phyloP scores from a whole-genome alignment of 92 coral and sea anemone genomes.

The Diadumene lineata region DNA sequence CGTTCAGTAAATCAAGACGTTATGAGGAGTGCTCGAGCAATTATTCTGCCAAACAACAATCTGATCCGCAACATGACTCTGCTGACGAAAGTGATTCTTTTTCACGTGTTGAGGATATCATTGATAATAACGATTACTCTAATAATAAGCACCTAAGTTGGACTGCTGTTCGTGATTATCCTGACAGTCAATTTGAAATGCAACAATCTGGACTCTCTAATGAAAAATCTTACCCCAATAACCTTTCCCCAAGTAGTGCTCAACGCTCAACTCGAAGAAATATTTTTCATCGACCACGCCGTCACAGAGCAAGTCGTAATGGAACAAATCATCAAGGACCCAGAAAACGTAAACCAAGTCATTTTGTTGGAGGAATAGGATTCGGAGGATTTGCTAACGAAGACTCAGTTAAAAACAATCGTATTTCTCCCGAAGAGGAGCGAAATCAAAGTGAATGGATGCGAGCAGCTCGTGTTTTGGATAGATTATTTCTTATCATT shows the following conservation, averaged over 20 bases:
- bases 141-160: slow-evolving; percentile 4
- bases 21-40: not conserved
- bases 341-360: slow-evolving; percentile 15
- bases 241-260: not conserved
- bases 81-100: slow-evolving; percentile 14
- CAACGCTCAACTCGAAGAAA: not conserved
- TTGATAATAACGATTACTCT: slow-evolving; percentile 13
- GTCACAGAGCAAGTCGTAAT: slow-evolving; percentile 1
- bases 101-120: slow-evolving; percentile 14
- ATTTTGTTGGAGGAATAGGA: slow-evolving; percentile 18
- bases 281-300: slow-evolving; percentile 8
- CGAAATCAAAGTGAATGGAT: slow-evolving; percentile 84
- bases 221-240: not conserved
- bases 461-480: slow-evolving; percentile 73
- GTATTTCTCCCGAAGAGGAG: slow-evolving; percentile 59
- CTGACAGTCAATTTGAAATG: slow-evolving; percentile 8
- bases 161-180: slow-evolving; percentile 6
- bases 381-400: slow-evolving; percentile 32
- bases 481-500: slow-evolving; percentile 68
- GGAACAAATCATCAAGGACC: not conserved
- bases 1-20: slow-evolving; percentile 22
- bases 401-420: not conserved
- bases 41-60: not conserved
- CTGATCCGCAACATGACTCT: slow-evolving; percentile 11
- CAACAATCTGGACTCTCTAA: not conserved